Conservation (phyloP, 2,797 vertebrate genomes). For the Sebastiscus albofasciatus region DNA sequence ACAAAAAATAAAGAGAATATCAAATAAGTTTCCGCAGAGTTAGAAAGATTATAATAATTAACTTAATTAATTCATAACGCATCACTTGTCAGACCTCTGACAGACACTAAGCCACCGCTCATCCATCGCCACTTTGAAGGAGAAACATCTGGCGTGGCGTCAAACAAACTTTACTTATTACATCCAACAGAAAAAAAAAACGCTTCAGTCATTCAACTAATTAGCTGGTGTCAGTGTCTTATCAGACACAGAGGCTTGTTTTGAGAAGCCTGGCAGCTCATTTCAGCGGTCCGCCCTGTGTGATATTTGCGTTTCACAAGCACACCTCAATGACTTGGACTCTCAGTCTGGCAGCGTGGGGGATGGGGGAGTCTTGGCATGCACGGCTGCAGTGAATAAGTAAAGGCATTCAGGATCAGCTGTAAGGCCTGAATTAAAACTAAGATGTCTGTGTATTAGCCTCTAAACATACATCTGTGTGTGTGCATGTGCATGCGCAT, state of each 20-base stretch:
- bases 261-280: conserved; percentile 72
- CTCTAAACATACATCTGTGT: conserved; percentile 38
- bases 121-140: conserved; percentile 51
- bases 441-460: conserved; percentile 62
- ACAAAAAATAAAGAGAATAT: background rate
- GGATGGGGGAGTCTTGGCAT: conserved; percentile 44
- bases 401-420: conserved; percentile 74
- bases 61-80: background rate
- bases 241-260: conserved; percentile 76
- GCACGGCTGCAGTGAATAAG: conserved; percentile 63
- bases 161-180: conserved; percentile 64
- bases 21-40: background rate
- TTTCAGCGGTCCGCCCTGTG: conserved; percentile 57
- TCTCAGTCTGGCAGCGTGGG: conserved; percentile 37
- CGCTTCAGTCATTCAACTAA: conserved; percentile 64
- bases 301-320: conserved; percentile 78
- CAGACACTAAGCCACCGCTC: conserved; percentile 18
- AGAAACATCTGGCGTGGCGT: conserved; percentile 56
- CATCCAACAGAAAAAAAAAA: conserved; percentile 29
- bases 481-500: conserved; percentile 4
- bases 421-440: conserved; percentile 77
- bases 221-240: conserved; percentile 76
- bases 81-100: conserved; percentile 3
- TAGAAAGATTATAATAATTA: background rate
- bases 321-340: conserved; percentile 55